Conservation (phyloP, 2,113 vertebrate species). For the Urocolius indicus region DNA sequence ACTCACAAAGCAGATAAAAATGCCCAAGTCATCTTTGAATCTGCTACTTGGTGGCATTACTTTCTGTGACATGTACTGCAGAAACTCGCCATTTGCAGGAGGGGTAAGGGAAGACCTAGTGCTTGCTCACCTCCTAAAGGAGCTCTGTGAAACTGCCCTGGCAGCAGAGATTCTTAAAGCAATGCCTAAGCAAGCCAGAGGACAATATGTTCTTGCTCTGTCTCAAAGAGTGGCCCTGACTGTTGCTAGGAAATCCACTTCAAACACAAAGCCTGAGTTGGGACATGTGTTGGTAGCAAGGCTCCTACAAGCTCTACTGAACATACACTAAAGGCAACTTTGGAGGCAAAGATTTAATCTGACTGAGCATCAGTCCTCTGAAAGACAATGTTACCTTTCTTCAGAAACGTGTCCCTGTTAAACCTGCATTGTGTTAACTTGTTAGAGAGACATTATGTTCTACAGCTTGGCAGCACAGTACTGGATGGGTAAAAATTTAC, state of each 20-base stretch:
- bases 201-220: neutral
- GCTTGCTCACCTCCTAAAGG: neutral
- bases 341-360: neutral
- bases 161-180: neutral
- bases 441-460: neutral
- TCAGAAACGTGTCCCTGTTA: neutral
- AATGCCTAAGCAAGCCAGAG: neutral
- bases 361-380: neutral
- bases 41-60: neutral
- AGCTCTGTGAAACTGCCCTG: neutral
- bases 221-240: neutral
- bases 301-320: constrained; percentile 12
- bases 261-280: neutral
- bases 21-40: neutral
- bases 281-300: neutral
- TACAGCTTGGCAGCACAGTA: neutral
- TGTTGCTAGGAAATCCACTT: constrained; percentile 26
- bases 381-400: neutral
- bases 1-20: neutral
- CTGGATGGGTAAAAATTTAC: neutral
- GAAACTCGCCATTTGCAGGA: neutral
- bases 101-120: neutral
- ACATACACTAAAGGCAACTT: neutral
- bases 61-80: neutral
- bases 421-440: neutral